Evolutionary conservation across 2,888 invertebrate species (phyloP).

Genomic region (Globia sparganii): DNA sequence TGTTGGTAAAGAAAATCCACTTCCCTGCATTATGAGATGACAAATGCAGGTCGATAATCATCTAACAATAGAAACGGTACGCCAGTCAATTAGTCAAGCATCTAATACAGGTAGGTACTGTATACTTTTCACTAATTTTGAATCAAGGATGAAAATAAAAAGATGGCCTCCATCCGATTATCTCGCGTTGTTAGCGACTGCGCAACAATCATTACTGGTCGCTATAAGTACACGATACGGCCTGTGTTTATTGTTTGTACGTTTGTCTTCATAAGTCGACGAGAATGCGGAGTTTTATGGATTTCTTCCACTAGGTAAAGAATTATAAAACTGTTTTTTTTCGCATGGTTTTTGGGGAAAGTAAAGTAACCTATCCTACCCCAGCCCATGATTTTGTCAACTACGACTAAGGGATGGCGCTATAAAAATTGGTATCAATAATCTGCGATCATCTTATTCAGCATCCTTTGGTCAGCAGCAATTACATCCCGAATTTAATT

Average conservation of each 20-base stretch:
- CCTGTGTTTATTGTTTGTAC: constrained; percentile 38
- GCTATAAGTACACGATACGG: constrained; percentile 44
- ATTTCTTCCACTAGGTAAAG: background rate
- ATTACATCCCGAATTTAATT: too few relatives aligned
- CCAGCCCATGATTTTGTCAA: too few relatives aligned
- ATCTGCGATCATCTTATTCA: too few relatives aligned
- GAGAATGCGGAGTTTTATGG: background rate
- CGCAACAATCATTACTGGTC: constrained; percentile 53
- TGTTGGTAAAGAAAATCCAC: background rate
- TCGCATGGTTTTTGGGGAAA: background rate
- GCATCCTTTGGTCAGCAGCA: too few relatives aligned
- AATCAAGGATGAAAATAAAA: constrained; percentile 44
- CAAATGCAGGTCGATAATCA: background rate
- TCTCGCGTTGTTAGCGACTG: constrained; percentile 42
- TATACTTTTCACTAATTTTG: constrained; percentile 37
- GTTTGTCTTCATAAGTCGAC: constrained; percentile 16
- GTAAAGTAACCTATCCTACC: background rate
- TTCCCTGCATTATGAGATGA: background rate
- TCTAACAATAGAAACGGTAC: background rate
- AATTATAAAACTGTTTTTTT: background rate
- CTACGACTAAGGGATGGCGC: too few relatives aligned
- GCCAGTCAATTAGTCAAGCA: background rate
- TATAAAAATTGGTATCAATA: too few relatives aligned
- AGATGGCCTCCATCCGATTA: constrained; percentile 33
- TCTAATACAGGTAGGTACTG: constrained; percentile 5